Percentiles rank a stretch among this genome's conserved stretches.
phyloP scores from a whole-genome alignment of 2,888 invertebrate species.

The Eretmocerus hayati region DNA sequence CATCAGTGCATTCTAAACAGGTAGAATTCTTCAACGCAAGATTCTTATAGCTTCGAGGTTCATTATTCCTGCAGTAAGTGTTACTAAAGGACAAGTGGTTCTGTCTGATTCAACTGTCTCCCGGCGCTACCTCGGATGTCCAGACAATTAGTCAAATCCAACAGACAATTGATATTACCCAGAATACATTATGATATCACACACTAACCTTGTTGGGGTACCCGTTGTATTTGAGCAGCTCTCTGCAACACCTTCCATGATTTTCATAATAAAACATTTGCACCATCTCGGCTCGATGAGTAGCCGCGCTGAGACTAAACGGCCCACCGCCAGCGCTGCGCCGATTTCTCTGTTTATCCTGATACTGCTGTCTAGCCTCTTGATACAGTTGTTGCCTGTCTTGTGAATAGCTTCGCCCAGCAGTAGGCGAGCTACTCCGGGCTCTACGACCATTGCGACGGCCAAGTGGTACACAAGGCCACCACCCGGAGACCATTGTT shows the following conservation, averaged over 20 bases:
- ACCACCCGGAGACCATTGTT: conserved; percentile 48
- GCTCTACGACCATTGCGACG: too few species aligned
- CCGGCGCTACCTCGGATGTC: too few species aligned
- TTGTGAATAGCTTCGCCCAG: conserved; percentile 24
- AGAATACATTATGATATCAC: too few species aligned
- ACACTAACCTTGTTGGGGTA: conserved; percentile 68
- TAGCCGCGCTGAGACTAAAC: conserved; percentile 42
- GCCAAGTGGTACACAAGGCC: conserved; percentile 49
- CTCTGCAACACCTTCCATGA: conserved; percentile 75
- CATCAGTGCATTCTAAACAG: too few species aligned
- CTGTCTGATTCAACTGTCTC: too few species aligned
- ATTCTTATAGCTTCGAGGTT: too few species aligned
- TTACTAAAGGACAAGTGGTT: too few species aligned
- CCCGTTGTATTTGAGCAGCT: conserved; percentile 73
- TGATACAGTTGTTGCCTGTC: conserved; percentile 23
- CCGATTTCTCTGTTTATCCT: conserved; percentile 21
- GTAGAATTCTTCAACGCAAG: too few species aligned
- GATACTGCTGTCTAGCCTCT: conserved; percentile 20
- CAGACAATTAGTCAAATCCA: too few species aligned
- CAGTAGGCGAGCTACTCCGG: conserved; percentile 34
- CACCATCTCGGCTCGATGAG: conserved; percentile 49
- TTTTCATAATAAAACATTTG: conserved; percentile 71
- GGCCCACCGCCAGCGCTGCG: conserved; percentile 41
- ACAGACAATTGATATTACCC: too few species aligned
- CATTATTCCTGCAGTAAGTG: too few species aligned